Percentiles rank a stretch among this genome's conserved stretches.
phyloP scores from a whole-genome alignment of 2,113 vertebrate species.

The Daubentonia madagascariensis region DNA sequence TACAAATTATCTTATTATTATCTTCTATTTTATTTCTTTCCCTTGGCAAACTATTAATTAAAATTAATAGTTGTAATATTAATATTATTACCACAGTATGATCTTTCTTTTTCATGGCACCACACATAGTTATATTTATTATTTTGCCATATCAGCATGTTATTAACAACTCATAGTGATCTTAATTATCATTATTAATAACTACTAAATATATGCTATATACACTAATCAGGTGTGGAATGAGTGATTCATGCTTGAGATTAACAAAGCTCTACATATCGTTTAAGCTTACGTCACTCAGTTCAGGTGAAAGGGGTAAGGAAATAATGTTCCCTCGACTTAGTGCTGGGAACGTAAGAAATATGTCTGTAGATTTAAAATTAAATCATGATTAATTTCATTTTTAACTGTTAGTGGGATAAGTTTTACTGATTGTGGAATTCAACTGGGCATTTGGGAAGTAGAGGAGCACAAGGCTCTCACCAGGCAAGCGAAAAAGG shows the following conservation, averaged over 20 bases:
- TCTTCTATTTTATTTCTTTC: background rate
- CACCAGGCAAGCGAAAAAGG: background rate
- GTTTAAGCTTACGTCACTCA: background rate
- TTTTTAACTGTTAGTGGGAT: background rate
- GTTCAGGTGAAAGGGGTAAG: background rate
- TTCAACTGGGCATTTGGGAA: background rate
- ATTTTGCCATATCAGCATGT: background rate
- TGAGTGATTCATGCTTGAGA: background rate
- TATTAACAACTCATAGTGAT: background rate
- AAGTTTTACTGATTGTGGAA: background rate
- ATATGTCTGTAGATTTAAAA: background rate
- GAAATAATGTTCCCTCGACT: background rate
- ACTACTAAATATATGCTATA: background rate
- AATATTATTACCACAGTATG: background rate
- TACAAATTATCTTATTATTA: background rate
- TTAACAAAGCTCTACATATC: background rate
- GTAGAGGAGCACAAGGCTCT: background rate
- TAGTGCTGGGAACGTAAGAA: background rate
- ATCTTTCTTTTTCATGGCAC: background rate
- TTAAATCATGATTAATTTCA: background rate
- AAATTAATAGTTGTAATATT: too few relatives aligned
- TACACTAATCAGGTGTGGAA: background rate
- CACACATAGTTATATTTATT: background rate
- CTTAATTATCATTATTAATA: background rate
- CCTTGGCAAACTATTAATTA: background rate